Evolutionary conservation across 2,113 vertebrate genomes (phyloP).

Genomic region (Oreochromis spilurus): DNA sequence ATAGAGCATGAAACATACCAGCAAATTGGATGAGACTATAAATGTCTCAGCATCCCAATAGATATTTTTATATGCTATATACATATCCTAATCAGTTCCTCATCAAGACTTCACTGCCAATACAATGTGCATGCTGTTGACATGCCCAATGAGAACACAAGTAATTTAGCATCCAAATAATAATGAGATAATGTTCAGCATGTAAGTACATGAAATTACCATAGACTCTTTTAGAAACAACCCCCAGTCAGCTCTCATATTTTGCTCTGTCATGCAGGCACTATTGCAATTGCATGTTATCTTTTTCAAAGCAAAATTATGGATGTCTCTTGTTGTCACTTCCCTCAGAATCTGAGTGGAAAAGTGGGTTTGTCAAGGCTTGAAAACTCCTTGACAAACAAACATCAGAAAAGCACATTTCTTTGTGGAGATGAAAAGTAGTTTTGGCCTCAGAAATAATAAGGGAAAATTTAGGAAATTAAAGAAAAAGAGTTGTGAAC

Average conservation of each 20-base stretch:
- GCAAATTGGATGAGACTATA: conserved; percentile 50
- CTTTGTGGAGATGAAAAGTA: neutral
- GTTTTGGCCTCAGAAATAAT: neutral
- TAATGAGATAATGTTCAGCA: conserved; percentile 10
- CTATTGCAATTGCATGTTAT: neutral
- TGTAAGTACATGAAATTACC: conserved; percentile 17
- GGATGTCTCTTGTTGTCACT: neutral
- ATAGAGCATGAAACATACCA: conserved; percentile 43
- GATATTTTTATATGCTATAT: neutral
- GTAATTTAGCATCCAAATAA: conserved; percentile 25
- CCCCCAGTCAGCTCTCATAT: conserved; percentile 12
- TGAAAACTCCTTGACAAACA: neutral
- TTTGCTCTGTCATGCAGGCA: neutral
- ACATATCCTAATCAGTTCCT: conserved; percentile 14
- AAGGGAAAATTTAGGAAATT: neutral
- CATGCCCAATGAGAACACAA: conserved; percentile 1
- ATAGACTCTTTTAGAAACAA: conserved; percentile 14
- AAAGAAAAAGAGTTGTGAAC: neutral
- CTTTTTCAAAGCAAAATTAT: conserved; percentile 19
- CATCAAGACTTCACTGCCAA: conserved; percentile 8
- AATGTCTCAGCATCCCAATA: conserved; percentile 14
- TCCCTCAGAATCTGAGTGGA: neutral
- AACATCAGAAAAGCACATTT: neutral
- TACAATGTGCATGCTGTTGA: conserved; percentile 1
- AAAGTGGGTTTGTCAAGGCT: neutral